Evolutionary conservation across 2,113 vertebrate species (phyloP), one percentile per base, ranked within the genome.

Genomic region (Plotosus lineatus): DNA sequence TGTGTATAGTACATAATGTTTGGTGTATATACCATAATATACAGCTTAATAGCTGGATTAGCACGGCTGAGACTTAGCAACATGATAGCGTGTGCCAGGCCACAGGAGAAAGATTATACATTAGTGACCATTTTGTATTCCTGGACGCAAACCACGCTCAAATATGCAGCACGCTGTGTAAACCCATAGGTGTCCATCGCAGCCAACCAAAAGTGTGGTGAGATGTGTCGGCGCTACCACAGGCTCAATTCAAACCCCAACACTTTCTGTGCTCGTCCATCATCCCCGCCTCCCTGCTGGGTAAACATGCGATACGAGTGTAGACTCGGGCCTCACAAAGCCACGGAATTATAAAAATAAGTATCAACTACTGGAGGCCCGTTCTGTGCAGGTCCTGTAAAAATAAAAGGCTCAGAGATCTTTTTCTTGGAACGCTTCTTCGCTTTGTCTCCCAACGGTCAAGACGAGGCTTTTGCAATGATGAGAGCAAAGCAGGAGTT

Each of bases 311-410:
- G 8, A 48, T 60, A 75, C 14, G 48, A 74, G 56, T 26, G 81
- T 58, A 74, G 56, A 80, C 75, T 82, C 51, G n/a, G 26, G 31
- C 44, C 71, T 81, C 65, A n/a, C 9, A 53, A 79, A 65, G 75
- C 77, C 63, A 71, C 63, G 68, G 60, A 86, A 86, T 83, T 38
- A 78, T 82, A 72, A 82, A 81, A 82, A 87, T 82, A 72, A 75
- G 71, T 68, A 84, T 80, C 60, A 21, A 78, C 78, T 77, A 78
- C 85, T 82, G 75, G 28, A 83, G 75, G 66, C n/a, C 66, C 69
- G 42, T 86, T 85, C 77, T 78, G 36, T 66, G 11, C 83, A 77
- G 66, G 51, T 81, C 68, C 58, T 82, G 58, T 55, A 79, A 75
- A 88, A 86, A 82, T 19, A 80, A 65, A 68, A 56, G 44, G 17